These are phyloP conservation scores for Ispidina picta DNA, from an alignment of 2,797 vertebrate species.

Conservation along the genomic window DNA sequence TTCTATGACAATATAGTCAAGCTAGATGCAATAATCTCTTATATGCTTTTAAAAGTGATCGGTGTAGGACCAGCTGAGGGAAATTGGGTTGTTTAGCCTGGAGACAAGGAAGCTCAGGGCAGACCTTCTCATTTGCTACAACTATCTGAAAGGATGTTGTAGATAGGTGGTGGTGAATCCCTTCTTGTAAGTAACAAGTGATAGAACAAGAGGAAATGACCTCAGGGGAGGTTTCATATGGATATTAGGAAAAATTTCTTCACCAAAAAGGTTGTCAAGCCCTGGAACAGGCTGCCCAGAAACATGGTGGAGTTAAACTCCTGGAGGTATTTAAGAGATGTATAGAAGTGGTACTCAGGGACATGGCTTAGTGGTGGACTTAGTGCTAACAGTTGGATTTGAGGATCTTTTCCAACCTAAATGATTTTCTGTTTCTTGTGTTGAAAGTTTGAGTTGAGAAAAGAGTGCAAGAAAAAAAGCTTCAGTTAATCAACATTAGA, in stretches of 20 bases:
- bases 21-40: background rate
- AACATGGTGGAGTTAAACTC: background rate
- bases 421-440: background rate
- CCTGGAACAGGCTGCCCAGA: background rate
- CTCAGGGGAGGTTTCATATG: background rate
- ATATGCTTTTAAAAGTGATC: background rate
- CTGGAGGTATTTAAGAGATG: background rate
- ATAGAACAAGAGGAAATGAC: background rate
- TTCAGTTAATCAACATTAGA: background rate
- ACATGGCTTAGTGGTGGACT: background rate
- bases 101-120: background rate
- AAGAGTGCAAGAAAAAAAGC: background rate
- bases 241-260: background rate
- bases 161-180: rapidly evolving
- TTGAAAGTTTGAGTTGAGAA: background rate
- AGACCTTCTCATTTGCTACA: background rate
- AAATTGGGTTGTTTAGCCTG: background rate
- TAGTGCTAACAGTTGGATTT: background rate
- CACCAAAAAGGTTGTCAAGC: rapidly evolving
- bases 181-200: background rate
- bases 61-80: background rate
- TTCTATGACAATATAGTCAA: background rate
- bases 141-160: background rate
- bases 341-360: rapidly evolving
- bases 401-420: background rate